Conservation (phyloP, 2,888 invertebrate genomes). For the Callosobruchus maculatus region DNA sequence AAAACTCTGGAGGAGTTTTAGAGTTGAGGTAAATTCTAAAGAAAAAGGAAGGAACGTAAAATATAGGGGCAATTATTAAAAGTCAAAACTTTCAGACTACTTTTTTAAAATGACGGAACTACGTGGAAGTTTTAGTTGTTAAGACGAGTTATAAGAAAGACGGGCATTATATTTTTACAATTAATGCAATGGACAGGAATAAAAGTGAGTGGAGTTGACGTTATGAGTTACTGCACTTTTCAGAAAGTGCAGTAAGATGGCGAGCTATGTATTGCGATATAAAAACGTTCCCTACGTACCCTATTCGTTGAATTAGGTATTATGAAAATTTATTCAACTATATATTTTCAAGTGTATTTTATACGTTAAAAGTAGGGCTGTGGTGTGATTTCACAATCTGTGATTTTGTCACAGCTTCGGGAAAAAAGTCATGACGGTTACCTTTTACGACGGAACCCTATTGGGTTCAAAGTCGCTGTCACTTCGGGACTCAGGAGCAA, state of each 20-base stretch:
- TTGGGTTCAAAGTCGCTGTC: too few relatives aligned
- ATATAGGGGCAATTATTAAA: conserved; percentile 28
- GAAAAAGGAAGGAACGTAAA: conserved; percentile 21
- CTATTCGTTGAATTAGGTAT: too few relatives aligned
- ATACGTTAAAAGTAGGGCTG: too few relatives aligned
- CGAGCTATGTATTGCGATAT: too few relatives aligned
- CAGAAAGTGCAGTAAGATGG: not conserved
- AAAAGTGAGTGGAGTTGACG: not conserved
- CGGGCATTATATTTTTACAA: not conserved
- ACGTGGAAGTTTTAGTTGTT: not conserved
- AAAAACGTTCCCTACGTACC: too few relatives aligned
- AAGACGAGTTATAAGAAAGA: not conserved
- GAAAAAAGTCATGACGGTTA: too few relatives aligned
- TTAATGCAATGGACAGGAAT: not conserved
- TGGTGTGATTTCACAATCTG: too few relatives aligned
- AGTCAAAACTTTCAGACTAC: conserved; percentile 19
- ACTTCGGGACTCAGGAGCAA: too few relatives aligned
- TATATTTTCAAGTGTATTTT: too few relatives aligned
- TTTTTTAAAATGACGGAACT: not conserved
- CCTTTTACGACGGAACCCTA: too few relatives aligned
- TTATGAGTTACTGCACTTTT: not conserved
- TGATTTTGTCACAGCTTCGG: too few relatives aligned
- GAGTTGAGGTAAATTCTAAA: conserved; percentile 23
- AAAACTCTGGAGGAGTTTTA: conserved; percentile 22
- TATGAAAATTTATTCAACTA: too few relatives aligned